Percentiles rank a stretch among this genome's conserved stretches.
Conservation (phyloP, 1,140 invertebrate genomes). For the Drosophila persimilis region DNA sequence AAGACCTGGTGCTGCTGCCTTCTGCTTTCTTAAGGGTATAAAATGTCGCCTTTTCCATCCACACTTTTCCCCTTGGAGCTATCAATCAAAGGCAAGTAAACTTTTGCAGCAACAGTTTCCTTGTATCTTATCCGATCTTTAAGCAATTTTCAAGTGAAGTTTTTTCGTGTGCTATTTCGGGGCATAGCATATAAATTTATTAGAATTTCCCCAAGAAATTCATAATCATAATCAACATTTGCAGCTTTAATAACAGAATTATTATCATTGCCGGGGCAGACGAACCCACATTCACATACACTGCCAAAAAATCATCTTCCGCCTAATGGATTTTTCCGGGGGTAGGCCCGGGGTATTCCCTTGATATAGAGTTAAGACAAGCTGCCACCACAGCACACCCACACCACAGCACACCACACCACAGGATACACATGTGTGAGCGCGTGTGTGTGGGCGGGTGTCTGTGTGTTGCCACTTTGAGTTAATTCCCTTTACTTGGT, state of each 20-base stretch:
- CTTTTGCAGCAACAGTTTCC: constrained; percentile 12
- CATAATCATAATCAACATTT: constrained; percentile 48
- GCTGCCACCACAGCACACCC: constrained; percentile 35
- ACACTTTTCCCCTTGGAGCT: not conserved
- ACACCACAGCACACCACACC: not conserved
- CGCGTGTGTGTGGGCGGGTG: constrained; percentile 17
- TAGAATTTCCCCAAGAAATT: constrained; percentile 11
- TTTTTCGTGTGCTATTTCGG: not conserved
- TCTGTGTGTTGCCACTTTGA: constrained; percentile 47
- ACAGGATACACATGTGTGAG: constrained; percentile 17
- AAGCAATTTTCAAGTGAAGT: no score
- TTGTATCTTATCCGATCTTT: not conserved
- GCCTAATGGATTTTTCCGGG: constrained; percentile 51
- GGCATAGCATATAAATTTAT: constrained; percentile 5
- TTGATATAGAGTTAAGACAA: constrained; percentile 32
- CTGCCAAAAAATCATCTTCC: constrained; percentile 42
- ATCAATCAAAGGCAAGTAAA: constrained; percentile 26
- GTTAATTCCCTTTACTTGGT: constrained; percentile 71
- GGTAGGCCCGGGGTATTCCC: constrained; percentile 14
- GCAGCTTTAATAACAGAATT: constrained; percentile 41
- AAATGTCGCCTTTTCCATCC: not conserved
- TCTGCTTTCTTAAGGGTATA: not conserved
- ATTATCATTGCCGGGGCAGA: constrained; percentile 22
- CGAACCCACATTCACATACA: not conserved
- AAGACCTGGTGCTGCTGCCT: no score